phyloP scores from a whole-genome alignment of 2,797 vertebrate genomes.

The Phylloscopus collybita region DNA sequence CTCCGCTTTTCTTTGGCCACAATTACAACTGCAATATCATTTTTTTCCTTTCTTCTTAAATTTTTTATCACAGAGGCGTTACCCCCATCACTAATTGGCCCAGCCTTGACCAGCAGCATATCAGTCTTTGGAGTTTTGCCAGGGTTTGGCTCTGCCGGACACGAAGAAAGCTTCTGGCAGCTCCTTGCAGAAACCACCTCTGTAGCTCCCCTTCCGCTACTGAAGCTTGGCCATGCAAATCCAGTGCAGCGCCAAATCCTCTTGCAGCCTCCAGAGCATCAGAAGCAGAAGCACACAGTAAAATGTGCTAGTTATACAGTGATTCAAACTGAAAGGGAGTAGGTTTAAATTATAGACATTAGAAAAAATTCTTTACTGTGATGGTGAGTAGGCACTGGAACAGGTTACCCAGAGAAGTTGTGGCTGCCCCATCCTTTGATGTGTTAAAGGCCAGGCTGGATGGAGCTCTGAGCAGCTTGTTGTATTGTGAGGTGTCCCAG shows the following conservation, averaged over 20 bases:
- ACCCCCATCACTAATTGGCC: background rate
- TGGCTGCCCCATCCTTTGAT: background rate
- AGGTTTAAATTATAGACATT: background rate
- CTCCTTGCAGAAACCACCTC: background rate
- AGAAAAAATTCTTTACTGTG: background rate
- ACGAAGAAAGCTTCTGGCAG: background rate
- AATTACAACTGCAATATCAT: background rate
- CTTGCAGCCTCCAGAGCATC: background rate
- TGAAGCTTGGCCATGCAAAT: background rate
- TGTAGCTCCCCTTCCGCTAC: background rate
- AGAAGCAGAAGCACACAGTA: background rate
- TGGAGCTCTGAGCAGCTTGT: background rate
- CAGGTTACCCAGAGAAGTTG: background rate
- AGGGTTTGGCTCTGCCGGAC: background rate
- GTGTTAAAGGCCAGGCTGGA: background rate
- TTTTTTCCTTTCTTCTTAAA: background rate
- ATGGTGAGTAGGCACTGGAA: background rate
- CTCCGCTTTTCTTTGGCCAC: accelerated
- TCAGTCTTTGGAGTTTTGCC: background rate
- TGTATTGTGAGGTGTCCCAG: background rate
- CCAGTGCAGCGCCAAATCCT: background rate
- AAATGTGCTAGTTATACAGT: background rate
- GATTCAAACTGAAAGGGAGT: background rate
- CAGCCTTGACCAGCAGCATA: background rate
- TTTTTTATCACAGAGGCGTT: background rate